Evolutionary conservation across 2,797 vertebrate genomes (phyloP), one percentile per base, ranked within the genome.

Genomic region (Acestrorhynchus altus): DNA sequence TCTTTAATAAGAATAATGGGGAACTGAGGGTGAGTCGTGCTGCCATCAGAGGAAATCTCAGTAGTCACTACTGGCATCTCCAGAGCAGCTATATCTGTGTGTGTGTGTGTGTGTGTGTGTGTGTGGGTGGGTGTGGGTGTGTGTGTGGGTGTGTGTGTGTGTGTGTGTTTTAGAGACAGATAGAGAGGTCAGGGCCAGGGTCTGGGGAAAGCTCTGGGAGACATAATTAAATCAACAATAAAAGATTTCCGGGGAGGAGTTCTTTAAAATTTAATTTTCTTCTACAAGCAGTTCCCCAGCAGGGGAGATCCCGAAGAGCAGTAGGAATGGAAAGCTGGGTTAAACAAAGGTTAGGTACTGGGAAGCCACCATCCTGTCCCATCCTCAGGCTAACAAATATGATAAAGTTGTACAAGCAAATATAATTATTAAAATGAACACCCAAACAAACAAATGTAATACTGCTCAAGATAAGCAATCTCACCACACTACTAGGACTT

Each of bases 191-290:
- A 70, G 22, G 63, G 66, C 63, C 24, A 16, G 64, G 74, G 22
- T 69, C 69, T 49, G 71, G 26, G 64, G 59, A 83, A 78, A 69
- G 85, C 76, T 84, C 77, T 75, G 31, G 8, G 56, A 69, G 59
- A 77, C 72, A 61, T 79, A 82, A 88, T 89, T 86, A 85, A 83
- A 86, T 83, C 80, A 80, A 82, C 80, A 85, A 84, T 79, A 54
- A 83, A 86, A 82, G 79, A 80, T 86, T 85, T 83, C 79, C 79
- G 69, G 66, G 68, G 42, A 72, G 26, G 63, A 81, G 81, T 82
- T 72, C 68, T 68, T 51, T 83, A 81, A 79, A 88, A 89, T 88
- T 49, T 10, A 74, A 87, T 88, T 86, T 83, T 83, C 40, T 63
- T 81, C 70, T 35, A 74, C 57, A 82, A 84, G 67, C 76, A 56